Base-by-base conservation (phyloP, 2,797 vertebrate genomes). In the Cossypha dichroa region DNA sequence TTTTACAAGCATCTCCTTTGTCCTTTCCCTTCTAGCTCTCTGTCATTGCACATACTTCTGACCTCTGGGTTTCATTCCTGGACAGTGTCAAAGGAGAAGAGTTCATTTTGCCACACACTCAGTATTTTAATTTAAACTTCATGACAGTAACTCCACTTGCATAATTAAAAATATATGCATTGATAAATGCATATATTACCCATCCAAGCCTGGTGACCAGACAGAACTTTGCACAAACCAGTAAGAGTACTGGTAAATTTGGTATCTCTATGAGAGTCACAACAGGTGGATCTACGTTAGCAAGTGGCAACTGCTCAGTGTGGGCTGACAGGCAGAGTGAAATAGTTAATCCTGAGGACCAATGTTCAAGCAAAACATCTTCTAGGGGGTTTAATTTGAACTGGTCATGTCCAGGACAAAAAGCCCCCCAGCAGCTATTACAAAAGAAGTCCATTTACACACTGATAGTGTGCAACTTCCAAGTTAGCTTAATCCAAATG, bases 401-500 rank as follows among this genome's bases (percentile, higher is more conserved):
- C 11, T 49, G 25, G 56, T 59, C 58, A 17, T 10, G 8, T 54
- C 70, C 80, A 83, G 64, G 40, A 80, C 20, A 36, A 70, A 93
- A 93, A 74, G 15, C 15, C 31, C 56, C 34, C 64, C 31, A 45
- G 64, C 23, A 91, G 41, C 54, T 87, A 34, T 38, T 84, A 36
- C 28, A 81, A n/a, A 78, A 59, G 8, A 28, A 58, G 9, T 58
- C 62, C 15, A 63, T 80, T 63, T 56, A 76, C 3, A 40, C n/a
- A 31, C 21, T 15, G 15, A 55, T 49, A 21, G 15, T 58, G 38
- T n/a, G 34, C 19, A 87, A 85, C n/a, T 94, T 68, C 55, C 41
- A 18, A 75, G 76, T 60, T 49, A 78, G 36, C n/a, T 72, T 89
- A 91, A 86, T 78, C 29, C 58, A 86, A 74, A 78, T 68, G n/a